These are phyloP conservation scores for Sylvia borin DNA, from an alignment of 2,797 vertebrate species.

Conservation along the genomic window DNA sequence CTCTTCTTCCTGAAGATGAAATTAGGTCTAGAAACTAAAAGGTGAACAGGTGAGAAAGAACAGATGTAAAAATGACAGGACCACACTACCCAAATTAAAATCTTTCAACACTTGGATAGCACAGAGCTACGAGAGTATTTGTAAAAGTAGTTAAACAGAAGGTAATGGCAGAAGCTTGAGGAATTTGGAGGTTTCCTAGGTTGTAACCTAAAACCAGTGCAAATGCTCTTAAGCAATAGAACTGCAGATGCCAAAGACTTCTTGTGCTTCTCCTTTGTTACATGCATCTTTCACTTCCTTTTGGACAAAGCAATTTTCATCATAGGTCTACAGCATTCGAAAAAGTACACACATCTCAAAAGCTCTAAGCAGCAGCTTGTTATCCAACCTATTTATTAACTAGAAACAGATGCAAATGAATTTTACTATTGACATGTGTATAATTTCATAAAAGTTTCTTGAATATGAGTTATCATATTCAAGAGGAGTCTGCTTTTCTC, in stretches of 20 bases:
- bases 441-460: neutral
- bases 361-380: neutral
- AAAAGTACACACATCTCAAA: neutral
- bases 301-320: neutral
- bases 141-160: neutral
- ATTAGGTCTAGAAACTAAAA: slow-evolving; percentile 95
- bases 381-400: neutral
- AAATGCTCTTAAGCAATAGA: neutral
- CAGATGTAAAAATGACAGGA: neutral
- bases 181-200: neutral
- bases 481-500: neutral
- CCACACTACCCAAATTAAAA: neutral
- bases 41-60: slow-evolving; percentile 5
- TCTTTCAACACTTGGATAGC: neutral
- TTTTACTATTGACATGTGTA: neutral
- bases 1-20: slow-evolving; percentile 95
- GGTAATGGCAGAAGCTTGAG: neutral
- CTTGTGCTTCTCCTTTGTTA: neutral
- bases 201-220: neutral
- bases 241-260: neutral
- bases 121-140: neutral
- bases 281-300: neutral
- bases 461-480: neutral
- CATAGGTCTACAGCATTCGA: neutral
- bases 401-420: neutral